Evolutionary conservation across 2,888 invertebrate genomes (phyloP).

Genomic region (Aphidius colemani): DNA sequence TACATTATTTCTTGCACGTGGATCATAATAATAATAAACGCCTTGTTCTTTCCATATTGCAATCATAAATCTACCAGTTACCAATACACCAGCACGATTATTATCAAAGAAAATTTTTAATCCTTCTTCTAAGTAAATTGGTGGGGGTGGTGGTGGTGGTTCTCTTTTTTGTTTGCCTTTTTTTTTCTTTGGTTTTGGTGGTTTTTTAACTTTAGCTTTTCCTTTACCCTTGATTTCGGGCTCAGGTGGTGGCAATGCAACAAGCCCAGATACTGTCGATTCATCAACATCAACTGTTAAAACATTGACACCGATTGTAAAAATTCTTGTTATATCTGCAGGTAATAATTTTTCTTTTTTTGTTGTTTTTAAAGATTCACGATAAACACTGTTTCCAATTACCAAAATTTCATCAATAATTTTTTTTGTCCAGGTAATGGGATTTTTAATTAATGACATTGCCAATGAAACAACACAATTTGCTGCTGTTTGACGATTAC

Average conservation of each 20-base stretch:
- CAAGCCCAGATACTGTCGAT: constrained; percentile 42
- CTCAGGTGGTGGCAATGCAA: constrained; percentile 42
- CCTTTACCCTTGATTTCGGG: constrained; percentile 42
- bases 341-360: constrained; percentile 38
- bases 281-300: constrained; percentile 48
- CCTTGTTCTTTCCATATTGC: constrained; percentile 53
- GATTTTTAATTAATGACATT: constrained; percentile 51
- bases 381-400: constrained; percentile 44
- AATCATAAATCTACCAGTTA: constrained; percentile 42
- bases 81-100: constrained; percentile 49
- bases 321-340: constrained; percentile 47
- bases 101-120: constrained; percentile 46
- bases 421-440: constrained; percentile 52
- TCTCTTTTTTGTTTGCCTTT: constrained; percentile 33
- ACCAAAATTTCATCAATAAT: constrained; percentile 53
- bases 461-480: constrained; percentile 51
- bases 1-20: constrained; percentile 40
- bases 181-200: constrained; percentile 34
- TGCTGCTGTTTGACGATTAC: constrained; percentile 47
- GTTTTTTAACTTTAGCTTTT: constrained; percentile 34
- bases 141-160: constrained; percentile 39
- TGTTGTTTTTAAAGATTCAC: constrained; percentile 40
- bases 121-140: constrained; percentile 46
- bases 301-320: constrained; percentile 51
- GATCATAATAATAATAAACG: constrained; percentile 52